A percentile compares a stretch with the other conserved stretches of the same genome.
phyloP scores from a whole-genome alignment of 2,888 invertebrate species.

The Ophion ellenae region DNA sequence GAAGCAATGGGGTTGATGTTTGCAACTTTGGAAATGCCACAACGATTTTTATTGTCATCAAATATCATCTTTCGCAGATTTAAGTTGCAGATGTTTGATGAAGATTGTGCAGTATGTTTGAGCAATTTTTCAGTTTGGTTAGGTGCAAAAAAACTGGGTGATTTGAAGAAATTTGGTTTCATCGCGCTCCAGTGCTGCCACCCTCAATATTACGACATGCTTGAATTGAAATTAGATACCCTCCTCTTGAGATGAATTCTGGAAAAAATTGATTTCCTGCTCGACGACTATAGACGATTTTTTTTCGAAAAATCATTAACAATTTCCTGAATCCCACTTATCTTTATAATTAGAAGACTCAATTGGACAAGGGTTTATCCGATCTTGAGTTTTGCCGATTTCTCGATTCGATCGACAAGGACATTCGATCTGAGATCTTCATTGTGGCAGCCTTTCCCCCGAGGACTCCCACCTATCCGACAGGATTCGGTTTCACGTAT shows the following conservation, averaged over 20 bases:
- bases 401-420: neutral
- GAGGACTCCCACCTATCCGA: neutral
- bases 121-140: no score
- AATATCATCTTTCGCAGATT: neutral
- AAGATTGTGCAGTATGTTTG: no score
- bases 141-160: no score
- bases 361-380: neutral
- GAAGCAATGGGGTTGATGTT: neutral
- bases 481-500: slow-evolving; percentile 58
- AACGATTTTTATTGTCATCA: neutral
- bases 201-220: no score
- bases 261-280: no score
- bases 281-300: no score
- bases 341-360: neutral
- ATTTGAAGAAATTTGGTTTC: no score
- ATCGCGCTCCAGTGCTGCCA: no score
- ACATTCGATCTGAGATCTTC: neutral
- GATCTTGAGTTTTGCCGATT: neutral
- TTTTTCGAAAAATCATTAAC: neutral
- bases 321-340: neutral
- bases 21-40: neutral
- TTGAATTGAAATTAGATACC: no score
- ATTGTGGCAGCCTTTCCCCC: slow-evolving; percentile 25
- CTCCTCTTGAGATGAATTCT: no score
- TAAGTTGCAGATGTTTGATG: no score